These are phyloP conservation scores for Zoanthus sansibaricus DNA, from an alignment of 92 coral and sea anemone genomes.

Conservation along the genomic window DNA sequence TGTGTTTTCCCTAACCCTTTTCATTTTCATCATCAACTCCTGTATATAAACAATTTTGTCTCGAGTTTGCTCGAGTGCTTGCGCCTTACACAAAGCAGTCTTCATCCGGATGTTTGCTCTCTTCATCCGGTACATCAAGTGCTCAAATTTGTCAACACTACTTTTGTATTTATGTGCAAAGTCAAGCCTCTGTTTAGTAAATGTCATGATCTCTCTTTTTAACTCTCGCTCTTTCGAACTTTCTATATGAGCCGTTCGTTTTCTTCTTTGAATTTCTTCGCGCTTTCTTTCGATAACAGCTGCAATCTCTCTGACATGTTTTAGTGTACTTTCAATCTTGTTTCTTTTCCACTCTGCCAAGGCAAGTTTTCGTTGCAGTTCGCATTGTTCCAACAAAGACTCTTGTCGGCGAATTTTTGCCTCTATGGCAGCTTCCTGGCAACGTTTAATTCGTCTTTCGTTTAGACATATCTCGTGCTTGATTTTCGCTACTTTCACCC, in stretches of 20 bases:
- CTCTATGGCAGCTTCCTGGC: conserved; percentile 19
- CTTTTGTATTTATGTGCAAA: conserved; percentile 39
- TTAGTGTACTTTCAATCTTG: conserved; percentile 26
- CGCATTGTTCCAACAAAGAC: conserved; percentile 8
- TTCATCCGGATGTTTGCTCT: conserved; percentile 16
- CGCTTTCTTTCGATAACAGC: conserved; percentile 33
- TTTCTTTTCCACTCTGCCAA: conserved; percentile 27
- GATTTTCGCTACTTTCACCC: conserved; percentile 27
- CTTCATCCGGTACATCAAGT: conserved; percentile 30
- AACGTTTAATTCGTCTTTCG: conserved; percentile 18
- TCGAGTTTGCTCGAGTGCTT: conserved; percentile 13
- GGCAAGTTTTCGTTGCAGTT: conserved; percentile 17
- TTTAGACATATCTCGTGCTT: conserved; percentile 11
- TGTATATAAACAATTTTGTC: conserved; percentile 16
- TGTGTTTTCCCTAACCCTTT: not conserved
- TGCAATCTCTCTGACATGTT: conserved; percentile 17
- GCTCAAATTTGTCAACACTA: conserved; percentile 50
- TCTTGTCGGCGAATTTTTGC: conserved; percentile 40
- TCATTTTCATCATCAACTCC: conserved; percentile 17
- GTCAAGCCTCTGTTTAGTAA: conserved; percentile 47
- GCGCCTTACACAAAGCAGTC: conserved; percentile 32
- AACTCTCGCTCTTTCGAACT: conserved; percentile 20
- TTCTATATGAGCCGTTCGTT: conserved; percentile 5
- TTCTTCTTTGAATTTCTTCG: conserved; percentile 29
- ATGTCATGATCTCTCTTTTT: conserved; percentile 32